Evolutionary conservation across 2,888 invertebrate genomes (phyloP), one percentile per base, ranked within the genome.

Genomic region (Euzetes globulus): DNA sequence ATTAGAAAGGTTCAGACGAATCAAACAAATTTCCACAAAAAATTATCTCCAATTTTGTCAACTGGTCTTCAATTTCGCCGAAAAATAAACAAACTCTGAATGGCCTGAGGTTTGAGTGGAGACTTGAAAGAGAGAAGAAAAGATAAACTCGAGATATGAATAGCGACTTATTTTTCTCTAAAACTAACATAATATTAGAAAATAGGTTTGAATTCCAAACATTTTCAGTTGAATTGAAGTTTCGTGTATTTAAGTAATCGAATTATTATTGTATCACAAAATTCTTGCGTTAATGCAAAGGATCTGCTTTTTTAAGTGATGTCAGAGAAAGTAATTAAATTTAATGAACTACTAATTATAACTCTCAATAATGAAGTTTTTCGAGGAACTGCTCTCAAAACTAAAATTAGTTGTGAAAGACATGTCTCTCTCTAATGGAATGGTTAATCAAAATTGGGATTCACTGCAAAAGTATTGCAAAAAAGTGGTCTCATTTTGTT

Each of bases 301-400:
- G 33, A 33, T 33, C 33, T 33, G 5, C 33, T 33, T 9, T 33
- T 33, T 33, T 15, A 63, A 63, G 17, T 33, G 63, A 29, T 63
- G 63, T 63, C 63, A 33, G 27, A 63, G 33, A 63, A 55, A 33
- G 27, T 63, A 63, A 63, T 63, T 63, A 63, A 63, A 33, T 63
- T 63, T 63, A 63, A 63, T 63, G 63, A 63, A 63, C 63, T 17
- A 29, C 33, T 63, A 63, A 63, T 63, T 63, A 63, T 7, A n/a
- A 4, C 29, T 15, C 13, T 6, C 58, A 22, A 22, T 25, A 55
- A 25, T 55, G 25, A 25, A 55, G 13, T 25, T 2, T 55, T 22
- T 4, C 22, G 55, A 25, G 15, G 22, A 25, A 55, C 9, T 55
- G 52, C 19, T 6, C 52, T 52, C 19, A 52, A 9, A 52, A 2